Conservation (phyloP, 92 coral and sea anemone genomes). For the Scolanthus callimorphus region DNA sequence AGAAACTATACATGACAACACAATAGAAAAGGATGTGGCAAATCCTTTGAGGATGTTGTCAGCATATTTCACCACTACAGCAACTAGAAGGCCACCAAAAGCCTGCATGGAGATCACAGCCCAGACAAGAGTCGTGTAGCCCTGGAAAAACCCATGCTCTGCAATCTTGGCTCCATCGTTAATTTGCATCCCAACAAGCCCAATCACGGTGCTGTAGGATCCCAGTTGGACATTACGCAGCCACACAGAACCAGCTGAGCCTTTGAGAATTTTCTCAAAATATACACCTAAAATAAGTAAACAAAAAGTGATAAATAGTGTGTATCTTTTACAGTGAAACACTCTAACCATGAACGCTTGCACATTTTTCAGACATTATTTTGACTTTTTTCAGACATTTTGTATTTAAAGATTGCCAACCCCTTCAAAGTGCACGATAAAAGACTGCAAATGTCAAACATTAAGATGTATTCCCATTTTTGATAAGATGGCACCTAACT, state of each 20-base stretch:
- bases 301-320: too few relatives aligned
- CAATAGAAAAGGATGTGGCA: conserved; percentile 89
- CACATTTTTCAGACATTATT: too few relatives aligned
- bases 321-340: too few relatives aligned
- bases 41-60: conserved; percentile 98
- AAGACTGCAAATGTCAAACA: too few relatives aligned
- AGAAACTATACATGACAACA: conserved; percentile 78
- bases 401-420: too few relatives aligned
- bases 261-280: conserved; percentile 96
- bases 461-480: too few relatives aligned
- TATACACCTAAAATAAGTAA: conserved; percentile 82
- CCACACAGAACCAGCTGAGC: conserved; percentile 80
- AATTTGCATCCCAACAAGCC: conserved; percentile 82
- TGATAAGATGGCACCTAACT: too few relatives aligned
- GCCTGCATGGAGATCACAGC: conserved; percentile 84
- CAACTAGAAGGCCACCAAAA: conserved; percentile 91
- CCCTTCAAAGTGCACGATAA: too few relatives aligned
- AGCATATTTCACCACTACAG: conserved; percentile 95
- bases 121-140: conserved; percentile 81
- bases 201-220: conserved; percentile 62
- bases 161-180: conserved; percentile 85
- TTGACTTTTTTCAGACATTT: too few relatives aligned
- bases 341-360: too few relatives aligned
- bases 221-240: conserved; percentile 90
- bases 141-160: conserved; percentile 78